A percentile compares a stretch with the other conserved stretches of the same genome.
These are phyloP conservation scores for Trissonchulus sp. DNA, from an alignment of 2,888 invertebrate genomes.

Conservation along the genomic window DNA sequence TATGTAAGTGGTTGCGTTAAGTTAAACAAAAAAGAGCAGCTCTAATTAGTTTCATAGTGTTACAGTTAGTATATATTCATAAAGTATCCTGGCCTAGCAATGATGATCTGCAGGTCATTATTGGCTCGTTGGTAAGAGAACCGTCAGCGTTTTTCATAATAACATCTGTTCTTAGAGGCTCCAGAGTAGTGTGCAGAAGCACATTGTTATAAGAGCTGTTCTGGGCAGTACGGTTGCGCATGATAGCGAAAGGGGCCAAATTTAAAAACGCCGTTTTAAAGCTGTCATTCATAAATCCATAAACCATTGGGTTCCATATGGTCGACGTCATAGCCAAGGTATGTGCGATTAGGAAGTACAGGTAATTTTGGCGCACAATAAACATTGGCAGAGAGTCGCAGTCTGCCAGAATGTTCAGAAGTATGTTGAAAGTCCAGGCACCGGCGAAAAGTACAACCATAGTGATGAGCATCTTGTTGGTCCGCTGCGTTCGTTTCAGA, in stretches of 20 bases:
- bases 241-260: not conserved
- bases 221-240: not conserved
- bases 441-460: constrained; percentile 17
- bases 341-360: constrained; percentile 22
- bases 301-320: constrained; percentile 25
- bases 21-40: too few species aligned
- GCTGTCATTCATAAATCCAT: constrained; percentile 21
- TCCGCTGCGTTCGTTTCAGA: constrained; percentile 21
- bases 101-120: too few species aligned
- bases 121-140: too few species aligned
- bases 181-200: too few species aligned
- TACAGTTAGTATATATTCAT: too few species aligned
- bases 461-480: constrained; percentile 18
- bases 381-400: constrained; percentile 13
- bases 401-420: constrained; percentile 16
- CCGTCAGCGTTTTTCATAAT: too few species aligned
- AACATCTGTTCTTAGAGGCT: too few species aligned
- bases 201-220: too few species aligned
- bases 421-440: constrained; percentile 3
- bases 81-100: too few species aligned
- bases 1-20: too few species aligned
- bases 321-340: constrained; percentile 21
- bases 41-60: too few species aligned
- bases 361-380: not conserved
- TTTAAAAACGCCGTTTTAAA: not conserved